These are phyloP conservation scores for Lophius piscatorius DNA, from an alignment of 2,113 vertebrate genomes.

Conservation along the genomic window DNA sequence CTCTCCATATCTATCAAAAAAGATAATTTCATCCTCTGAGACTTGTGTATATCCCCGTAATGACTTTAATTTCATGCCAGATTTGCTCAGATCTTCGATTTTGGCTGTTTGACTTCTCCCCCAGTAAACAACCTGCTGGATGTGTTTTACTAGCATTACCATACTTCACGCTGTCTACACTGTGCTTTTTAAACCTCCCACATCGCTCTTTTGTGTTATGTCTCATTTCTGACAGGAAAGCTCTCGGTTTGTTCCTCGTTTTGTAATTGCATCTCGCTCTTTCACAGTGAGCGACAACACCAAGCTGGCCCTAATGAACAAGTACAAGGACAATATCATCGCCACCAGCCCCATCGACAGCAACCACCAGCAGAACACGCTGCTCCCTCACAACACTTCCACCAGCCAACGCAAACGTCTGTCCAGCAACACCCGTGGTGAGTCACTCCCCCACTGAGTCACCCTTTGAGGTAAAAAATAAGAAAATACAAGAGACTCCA, in stretches of 20 bases:
- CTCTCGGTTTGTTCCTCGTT: slow-evolving; percentile 1
- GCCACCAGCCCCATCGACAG: slow-evolving; percentile 95
- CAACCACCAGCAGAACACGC: slow-evolving; percentile 94
- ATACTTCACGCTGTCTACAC: neutral
- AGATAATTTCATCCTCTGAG: slow-evolving; percentile 7
- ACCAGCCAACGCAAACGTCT: slow-evolving; percentile 95
- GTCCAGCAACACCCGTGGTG: slow-evolving; percentile 95
- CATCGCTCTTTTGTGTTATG: slow-evolving; percentile 6
- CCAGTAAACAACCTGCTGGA: slow-evolving; percentile 20
- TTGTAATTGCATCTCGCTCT: slow-evolving; percentile 26
- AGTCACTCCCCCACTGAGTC: slow-evolving; percentile 46
- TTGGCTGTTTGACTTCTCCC: slow-evolving; percentile 24
- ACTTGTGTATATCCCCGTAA: slow-evolving; percentile 32
- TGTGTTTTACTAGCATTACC: slow-evolving; percentile 5
- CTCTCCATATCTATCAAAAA: slow-evolving; percentile 22
- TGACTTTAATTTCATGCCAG: slow-evolving; percentile 63
- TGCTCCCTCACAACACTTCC: slow-evolving; percentile 93
- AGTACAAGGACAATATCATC: slow-evolving; percentile 99
- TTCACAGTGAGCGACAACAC: slow-evolving; percentile 90
- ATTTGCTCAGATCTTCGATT: slow-evolving; percentile 47
- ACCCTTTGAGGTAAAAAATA: slow-evolving; percentile 3
- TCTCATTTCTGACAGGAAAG: slow-evolving; percentile 2
- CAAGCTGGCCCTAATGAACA: slow-evolving; percentile 98
- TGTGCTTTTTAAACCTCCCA: slow-evolving; percentile 2
- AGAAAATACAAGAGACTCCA: neutral